These are phyloP conservation scores for Diceros bicornis DNA, from an alignment of 2,797 vertebrate species.

Conservation along the genomic window DNA sequence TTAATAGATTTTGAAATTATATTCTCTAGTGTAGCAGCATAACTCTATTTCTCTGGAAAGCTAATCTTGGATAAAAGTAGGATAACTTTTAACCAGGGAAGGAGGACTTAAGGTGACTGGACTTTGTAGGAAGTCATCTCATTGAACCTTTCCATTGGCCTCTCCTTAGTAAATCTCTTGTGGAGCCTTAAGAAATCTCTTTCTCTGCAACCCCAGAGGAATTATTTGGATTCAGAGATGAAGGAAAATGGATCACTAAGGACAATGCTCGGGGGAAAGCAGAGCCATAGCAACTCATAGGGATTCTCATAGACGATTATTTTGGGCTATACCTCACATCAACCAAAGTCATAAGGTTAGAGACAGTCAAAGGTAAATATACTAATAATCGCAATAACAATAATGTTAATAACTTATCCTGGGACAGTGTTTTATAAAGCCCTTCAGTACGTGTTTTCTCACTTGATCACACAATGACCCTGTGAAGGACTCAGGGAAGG, in stretches of 20 bases:
- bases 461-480: neutral
- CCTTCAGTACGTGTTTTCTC: neutral
- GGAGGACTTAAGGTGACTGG: neutral
- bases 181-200: neutral
- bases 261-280: neutral
- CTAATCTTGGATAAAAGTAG: slow-evolving; percentile 23
- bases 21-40: neutral
- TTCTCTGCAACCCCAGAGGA: neutral
- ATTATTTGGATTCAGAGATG: neutral
- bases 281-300: too few species aligned
- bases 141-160: neutral
- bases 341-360: neutral
- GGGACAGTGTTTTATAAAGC: neutral
- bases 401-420: neutral
- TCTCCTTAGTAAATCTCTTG: neutral
- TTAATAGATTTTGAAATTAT: neutral
- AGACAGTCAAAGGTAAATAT: neutral
- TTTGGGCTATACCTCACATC: neutral
- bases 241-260: neutral
- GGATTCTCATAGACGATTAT: neutral
- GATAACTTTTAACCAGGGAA: neutral
- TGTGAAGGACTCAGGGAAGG: neutral
- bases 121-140: neutral
- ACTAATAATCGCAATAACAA: neutral
- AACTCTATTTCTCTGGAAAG: slow-evolving; percentile 5